Base-by-base conservation (phyloP, 2,888 invertebrate genomes). In the Lysandra bellargus region DNA sequence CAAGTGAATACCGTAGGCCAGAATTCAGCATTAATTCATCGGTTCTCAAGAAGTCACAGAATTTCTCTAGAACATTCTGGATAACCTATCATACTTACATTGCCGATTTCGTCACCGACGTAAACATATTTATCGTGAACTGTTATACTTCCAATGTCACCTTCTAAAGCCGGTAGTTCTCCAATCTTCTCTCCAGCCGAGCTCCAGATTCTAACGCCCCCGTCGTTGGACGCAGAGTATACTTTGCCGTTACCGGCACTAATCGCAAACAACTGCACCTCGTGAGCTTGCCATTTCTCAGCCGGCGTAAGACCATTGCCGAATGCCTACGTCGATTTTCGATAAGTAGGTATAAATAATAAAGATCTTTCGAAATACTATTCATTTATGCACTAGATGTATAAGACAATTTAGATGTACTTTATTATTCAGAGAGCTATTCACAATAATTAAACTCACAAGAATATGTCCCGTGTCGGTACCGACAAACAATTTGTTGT, bases 201-300 rank as follows among this genome's bases (percentile, higher is more conserved):
- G 30, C 93, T 90, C 96, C 96, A 96, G 2, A 95, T 91, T 84
- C 95, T 95, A 37, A 96, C 92, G 5, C 95, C 95, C 3, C 96
- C 96, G 83, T 96, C 97, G 81, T 96, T 96, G 2, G 96, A 96
- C 69, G 96, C 93, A 0, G 96, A 95, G 87, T 95, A 96, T 7
- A 95, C 92, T 40, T 85, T 85, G 53, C 93, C 92, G 30, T 92
- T 92, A 30, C 90, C 91, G 0, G 95, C 94, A 40, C 95, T 93
- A 80, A 96, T 83, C n/a, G 95, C 95, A 87, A 95, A 96, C 72
- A 95, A 91, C 80, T 96, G 96, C 23, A 95, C 95, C 9, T 92
- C 92, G 85, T 96, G 96, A 5, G 96, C 96, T 81, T 92, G 82
- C 94, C 94, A 94, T n/a, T 90, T 87, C 40, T 84, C 83, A 37